These are phyloP conservation scores for Macrotus californicus DNA, from an alignment of 2,113 vertebrate genomes.

Conservation along the genomic window DNA sequence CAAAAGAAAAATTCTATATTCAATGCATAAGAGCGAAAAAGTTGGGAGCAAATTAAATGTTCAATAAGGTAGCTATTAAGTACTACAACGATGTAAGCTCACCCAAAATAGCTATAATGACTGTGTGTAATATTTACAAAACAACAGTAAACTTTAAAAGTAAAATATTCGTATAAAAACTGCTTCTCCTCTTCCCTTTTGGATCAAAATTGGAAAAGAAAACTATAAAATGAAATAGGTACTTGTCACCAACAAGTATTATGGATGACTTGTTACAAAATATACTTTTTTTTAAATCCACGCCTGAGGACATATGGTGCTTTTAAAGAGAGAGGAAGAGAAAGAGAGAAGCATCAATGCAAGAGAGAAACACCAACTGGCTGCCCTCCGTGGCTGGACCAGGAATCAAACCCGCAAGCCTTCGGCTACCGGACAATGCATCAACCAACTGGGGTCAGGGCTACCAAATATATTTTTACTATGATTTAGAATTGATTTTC, in stretches of 20 bases:
- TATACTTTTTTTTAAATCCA: no score
- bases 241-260: neutral
- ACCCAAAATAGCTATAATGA: neutral
- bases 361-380: no score
- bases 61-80: neutral
- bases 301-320: no score
- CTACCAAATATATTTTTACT: neutral
- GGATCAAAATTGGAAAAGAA: neutral
- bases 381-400: no score
- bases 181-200: neutral
- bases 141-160: neutral
- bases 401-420: no score
- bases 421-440: no score
- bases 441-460: neutral
- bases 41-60: neutral
- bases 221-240: neutral
- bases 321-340: no score
- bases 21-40: neutral
- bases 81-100: neutral
- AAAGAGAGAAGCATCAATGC: no score
- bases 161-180: conserved; percentile 19
- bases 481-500: conserved; percentile 7
- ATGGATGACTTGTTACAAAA: neutral
- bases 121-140: neutral
- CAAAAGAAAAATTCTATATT: neutral